Base-by-base conservation (phyloP, 1,140 invertebrate species). In the Cephus cinctus region DNA sequence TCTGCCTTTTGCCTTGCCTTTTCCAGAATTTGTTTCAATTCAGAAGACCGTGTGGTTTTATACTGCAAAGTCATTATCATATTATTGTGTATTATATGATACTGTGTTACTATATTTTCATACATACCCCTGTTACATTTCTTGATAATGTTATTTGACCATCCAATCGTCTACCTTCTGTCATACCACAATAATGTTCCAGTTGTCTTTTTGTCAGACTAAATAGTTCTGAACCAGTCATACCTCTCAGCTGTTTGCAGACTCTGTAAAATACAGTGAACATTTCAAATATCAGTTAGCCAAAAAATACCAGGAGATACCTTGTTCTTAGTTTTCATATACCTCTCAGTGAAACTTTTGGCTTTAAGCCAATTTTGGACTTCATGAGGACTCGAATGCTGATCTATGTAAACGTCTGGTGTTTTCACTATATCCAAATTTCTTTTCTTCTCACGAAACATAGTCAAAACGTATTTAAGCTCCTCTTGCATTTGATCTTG, bases 91-190 rank as follows among this genome's bases (percentile, higher is more conserved):
- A n/a, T n/a, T n/a, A n/a, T 11, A 30, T 20, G 19, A 21, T 20
- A 30, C 4, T 4, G 2, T 27, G 23, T 34, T 25, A 16, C 30
- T 41, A 27, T 12, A 31, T 30, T 35, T 2, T 20, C 18, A 25
- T 43, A 73, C 77, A 80, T 80, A 92, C 90, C 76, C 87, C 87
- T 54, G 83, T 85, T 25, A 86, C 80, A 62, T 85, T 89, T 57
- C 87, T 80, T 61, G 90, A 89, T 41, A 91, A 78, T 1, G 84
- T 83, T 16, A 94, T 75, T 64, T 90, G 88, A 30, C 85, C 86
- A 57, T 85, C 82, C 4, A 94, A 78, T 4, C 87, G 78, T 50
- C 80, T 78, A 31, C 89, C 90, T 63, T 92, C 89, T 21, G 82
- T 76, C 4, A 72, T 59, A 0, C 87, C 88, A 56, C 85, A 86